phyloP scores from a whole-genome alignment of 2,113 vertebrate species.

The Aphyosemion australe region DNA sequence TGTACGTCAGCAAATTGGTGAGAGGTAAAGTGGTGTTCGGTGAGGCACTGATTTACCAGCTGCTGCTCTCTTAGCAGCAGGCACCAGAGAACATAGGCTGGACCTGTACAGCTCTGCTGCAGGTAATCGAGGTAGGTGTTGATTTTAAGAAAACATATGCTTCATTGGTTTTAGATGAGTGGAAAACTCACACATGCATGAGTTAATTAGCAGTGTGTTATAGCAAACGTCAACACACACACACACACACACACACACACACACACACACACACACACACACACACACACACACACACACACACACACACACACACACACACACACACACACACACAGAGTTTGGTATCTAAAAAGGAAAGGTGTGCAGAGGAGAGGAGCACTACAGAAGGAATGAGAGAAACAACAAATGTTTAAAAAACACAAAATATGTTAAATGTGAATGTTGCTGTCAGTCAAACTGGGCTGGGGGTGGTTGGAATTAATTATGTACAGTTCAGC shows the following conservation, averaged over 20 bases:
- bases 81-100: conserved; percentile 15
- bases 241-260: neutral
- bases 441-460: neutral
- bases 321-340: neutral
- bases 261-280: neutral
- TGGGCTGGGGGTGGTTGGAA: no score
- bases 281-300: neutral
- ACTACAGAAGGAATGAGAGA: neutral
- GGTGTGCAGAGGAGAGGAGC: neutral
- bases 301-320: no score
- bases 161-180: conserved; percentile 16
- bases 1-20: conserved; percentile 26
- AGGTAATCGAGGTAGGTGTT: conserved; percentile 17
- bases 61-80: conserved; percentile 30
- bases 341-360: neutral
- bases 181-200: conserved; percentile 1
- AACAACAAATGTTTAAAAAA: neutral
- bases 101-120: conserved; percentile 14
- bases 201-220: conserved; percentile 23
- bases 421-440: neutral
- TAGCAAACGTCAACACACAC: conserved; percentile 2
- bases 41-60: conserved; percentile 38
- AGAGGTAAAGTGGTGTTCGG: conserved; percentile 33
- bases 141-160: conserved; percentile 18
- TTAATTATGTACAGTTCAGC: no score